Evolutionary conservation across 1,140 invertebrate species (phyloP).

Genomic region (Trigoniulus corallinus): DNA sequence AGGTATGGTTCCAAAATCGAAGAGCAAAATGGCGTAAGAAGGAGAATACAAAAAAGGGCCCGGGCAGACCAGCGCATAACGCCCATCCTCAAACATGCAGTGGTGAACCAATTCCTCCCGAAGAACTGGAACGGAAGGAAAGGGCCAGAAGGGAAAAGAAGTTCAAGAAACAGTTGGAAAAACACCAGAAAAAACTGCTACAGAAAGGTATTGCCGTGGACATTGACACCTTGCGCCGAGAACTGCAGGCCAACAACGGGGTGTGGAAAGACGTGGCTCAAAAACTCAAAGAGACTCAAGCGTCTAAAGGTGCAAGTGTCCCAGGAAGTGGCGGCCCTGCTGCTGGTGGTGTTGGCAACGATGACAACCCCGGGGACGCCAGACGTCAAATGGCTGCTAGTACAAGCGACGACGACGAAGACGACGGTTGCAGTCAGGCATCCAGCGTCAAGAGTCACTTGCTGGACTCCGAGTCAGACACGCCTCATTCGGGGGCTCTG

Average conservation of each 20-base stretch:
- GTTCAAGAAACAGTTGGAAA: slow-evolving; percentile 76
- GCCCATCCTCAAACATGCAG: slow-evolving; percentile 95
- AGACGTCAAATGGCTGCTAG: not conserved
- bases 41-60: slow-evolving; percentile 97
- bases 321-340: not conserved
- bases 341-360: not conserved
- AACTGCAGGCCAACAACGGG: slow-evolving; percentile 23
- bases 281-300: not conserved
- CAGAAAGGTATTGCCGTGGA: slow-evolving; percentile 78
- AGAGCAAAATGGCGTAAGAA: slow-evolving; percentile 98
- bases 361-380: not conserved
- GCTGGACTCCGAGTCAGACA: too few species aligned
- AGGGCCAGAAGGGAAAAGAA: slow-evolving; percentile 34
- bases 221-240: slow-evolving; percentile 54
- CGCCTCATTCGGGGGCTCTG: too few species aligned
- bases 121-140: slow-evolving; percentile 80
- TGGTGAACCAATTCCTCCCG: slow-evolving; percentile 89
- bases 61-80: slow-evolving; percentile 93
- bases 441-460: not conserved
- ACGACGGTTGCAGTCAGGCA: not conserved
- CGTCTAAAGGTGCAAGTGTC: not conserved
- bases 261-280: not conserved
- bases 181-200: slow-evolving; percentile 74
- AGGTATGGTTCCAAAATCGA: slow-evolving; percentile 99
- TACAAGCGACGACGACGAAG: not conserved